A percentile compares a stretch with the other conserved stretches of the same genome.
Evolutionary conservation across 2,113 vertebrate genomes (phyloP).

Genomic region (Serinus canaria): DNA sequence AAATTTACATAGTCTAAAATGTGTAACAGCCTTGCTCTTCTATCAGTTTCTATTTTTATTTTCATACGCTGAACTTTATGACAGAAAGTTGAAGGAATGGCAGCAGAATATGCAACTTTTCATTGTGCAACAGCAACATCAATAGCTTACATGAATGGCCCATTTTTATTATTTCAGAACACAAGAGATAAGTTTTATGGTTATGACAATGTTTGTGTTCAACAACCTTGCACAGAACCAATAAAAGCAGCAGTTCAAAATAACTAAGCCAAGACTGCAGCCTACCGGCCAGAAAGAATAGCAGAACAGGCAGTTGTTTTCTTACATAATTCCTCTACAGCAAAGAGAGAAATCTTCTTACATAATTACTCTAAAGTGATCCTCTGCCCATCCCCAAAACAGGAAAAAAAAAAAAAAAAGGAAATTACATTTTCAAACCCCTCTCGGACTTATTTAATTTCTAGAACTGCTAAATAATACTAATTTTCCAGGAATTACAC

Average conservation of each 20-base stretch:
- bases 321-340: not conserved
- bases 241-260: not conserved
- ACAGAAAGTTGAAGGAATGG: not conserved
- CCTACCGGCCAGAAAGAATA: not conserved
- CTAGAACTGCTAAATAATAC: not conserved
- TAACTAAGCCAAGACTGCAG: conserved; percentile 29
- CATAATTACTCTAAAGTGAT: not conserved
- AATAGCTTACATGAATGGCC: not conserved
- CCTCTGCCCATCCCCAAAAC: not conserved
- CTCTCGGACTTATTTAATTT: not conserved
- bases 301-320: not conserved
- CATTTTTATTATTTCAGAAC: conserved; percentile 27
- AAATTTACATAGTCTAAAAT: not conserved
- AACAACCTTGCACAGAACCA: not conserved
- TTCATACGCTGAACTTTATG: not conserved
- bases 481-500: not conserved
- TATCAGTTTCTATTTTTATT: not conserved
- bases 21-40: not conserved
- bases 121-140: not conserved
- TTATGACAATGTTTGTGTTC: not conserved
- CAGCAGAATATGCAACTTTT: not conserved
- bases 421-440: not conserved
- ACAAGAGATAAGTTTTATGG: not conserved
- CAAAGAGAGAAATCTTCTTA: not conserved
- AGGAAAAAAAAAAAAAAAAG: not conserved